Evolutionary conservation across 2,113 vertebrate species (phyloP), one percentile per base, ranked within the genome.

Genomic region (Rhizomys pruinosus): DNA sequence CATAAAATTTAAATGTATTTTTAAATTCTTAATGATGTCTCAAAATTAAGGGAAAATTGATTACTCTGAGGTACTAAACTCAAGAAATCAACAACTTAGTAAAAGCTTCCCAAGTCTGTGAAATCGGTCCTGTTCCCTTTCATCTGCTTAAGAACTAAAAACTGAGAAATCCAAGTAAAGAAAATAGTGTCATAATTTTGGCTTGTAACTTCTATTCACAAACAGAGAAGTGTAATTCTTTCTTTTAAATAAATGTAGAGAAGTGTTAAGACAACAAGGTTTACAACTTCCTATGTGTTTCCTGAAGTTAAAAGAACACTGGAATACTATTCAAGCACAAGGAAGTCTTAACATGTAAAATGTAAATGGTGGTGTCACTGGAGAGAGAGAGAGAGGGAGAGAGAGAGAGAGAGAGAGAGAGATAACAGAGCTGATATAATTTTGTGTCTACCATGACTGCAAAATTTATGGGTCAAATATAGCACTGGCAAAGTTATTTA

Each of bases 371-470:
- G 12, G 6, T 44, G 2, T 25, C 39, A 63, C 82, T 89, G 42
- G 73, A 20, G 74, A 27, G 6, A 11, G 61, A 59, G 19, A 16
- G 16, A 59, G 17, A 19, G 27, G n/a, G n/a, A 79, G 47, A 52
- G 47, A 52, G 47, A 52, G 47, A 52, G 47, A 52, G 47, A 52
- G 47, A 52, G 47, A 52, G 47, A 91, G 42, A 91, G 32, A 32
- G 11, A 16, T 37, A 8, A 34, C 5, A 39, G 5, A 1, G 2
- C 59, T 20, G 5, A 1, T 64, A 19, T 37, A 3, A 61, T 19
- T 59, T 52, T 27, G 6, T 59, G 27, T 64, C 29, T 44, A 69
- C 1, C 68, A 52, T 6, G 34, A 15, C 9, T 19, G 3, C 1
- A 39, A 32, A 25, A 5, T 52, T 52, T 59, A 13, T n/a, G 19